Conservation (phyloP, 2,113 vertebrate species). For the Alligator mississippiensis region DNA sequence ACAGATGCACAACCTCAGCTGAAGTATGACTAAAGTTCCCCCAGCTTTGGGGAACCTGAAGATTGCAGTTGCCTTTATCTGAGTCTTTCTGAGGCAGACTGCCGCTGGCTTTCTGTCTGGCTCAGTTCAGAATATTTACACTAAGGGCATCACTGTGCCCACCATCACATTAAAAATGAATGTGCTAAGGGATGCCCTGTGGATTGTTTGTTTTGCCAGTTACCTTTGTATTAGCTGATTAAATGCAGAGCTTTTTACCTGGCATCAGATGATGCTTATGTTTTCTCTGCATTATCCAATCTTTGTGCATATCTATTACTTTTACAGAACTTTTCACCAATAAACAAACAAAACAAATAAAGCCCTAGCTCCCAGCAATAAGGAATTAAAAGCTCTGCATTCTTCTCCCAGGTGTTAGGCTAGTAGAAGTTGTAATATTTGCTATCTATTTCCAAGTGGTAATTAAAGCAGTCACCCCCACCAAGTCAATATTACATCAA, state of each 20-base stretch:
- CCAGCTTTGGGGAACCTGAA: not conserved
- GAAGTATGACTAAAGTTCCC: not conserved
- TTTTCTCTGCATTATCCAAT: not conserved
- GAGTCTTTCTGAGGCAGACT: not conserved
- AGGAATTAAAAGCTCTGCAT: not conserved
- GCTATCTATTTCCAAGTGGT: constrained; percentile 6
- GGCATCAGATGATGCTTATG: rapidly evolving
- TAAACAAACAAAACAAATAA: not conserved
- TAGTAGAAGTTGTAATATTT: not conserved
- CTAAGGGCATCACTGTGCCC: rapidly evolving
- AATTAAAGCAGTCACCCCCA: not conserved
- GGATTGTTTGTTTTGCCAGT: rapidly evolving
- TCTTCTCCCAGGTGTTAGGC: not conserved
- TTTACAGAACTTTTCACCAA: not conserved
- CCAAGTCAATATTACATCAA: not conserved
- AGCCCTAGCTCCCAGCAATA: not conserved
- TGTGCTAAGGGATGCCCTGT: rapidly evolving
- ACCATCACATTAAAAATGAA: rapidly evolving
- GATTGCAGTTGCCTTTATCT: not conserved
- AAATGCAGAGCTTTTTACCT: not conserved
- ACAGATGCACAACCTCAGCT: rapidly evolving
- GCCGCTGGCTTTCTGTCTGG: not conserved
- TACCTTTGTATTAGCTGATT: not conserved
- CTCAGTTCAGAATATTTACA: rapidly evolving
- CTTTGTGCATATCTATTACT: not conserved